Percentiles rank a stretch among this genome's conserved stretches.
Conservation (phyloP, 2,888 invertebrate genomes). For the Teinopalpus imperialis region DNA sequence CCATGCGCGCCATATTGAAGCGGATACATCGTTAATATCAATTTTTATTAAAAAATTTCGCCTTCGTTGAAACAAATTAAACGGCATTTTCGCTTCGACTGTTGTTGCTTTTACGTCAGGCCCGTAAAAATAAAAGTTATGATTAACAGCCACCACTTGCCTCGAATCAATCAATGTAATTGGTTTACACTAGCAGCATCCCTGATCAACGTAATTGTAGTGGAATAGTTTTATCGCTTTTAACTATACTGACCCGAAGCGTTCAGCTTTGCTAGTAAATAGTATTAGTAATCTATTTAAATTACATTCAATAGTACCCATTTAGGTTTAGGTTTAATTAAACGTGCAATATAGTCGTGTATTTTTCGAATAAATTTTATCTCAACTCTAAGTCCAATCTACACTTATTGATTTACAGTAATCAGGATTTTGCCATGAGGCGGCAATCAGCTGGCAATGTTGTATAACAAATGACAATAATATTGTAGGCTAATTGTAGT, state of each 20-base stretch:
- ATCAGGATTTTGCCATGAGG: no score
- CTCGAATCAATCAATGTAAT: constrained; percentile 60
- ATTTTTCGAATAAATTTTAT: no score
- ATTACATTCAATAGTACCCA: no score
- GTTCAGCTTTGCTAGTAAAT: background rate
- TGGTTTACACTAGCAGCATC: constrained; percentile 38
- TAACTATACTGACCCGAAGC: background rate
- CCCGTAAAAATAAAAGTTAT: constrained; percentile 47
- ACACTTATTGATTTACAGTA: no score
- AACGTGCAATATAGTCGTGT: no score
- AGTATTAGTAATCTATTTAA: no score
- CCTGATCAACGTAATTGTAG: constrained; percentile 16
- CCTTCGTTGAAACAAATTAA: constrained; percentile 45
- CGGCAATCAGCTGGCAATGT: no score
- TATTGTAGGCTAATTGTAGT: no score
- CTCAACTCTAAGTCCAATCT: no score
- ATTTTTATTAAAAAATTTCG: constrained; percentile 48
- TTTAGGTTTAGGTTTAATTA: no score
- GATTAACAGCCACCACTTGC: constrained; percentile 47
- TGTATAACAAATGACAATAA: no score
- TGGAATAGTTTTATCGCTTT: constrained; percentile 1
- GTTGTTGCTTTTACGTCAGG: constrained; percentile 40
- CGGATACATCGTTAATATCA: constrained; percentile 33
- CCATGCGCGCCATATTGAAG: constrained; percentile 25
- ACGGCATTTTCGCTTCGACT: constrained; percentile 47